Base-by-base conservation (phyloP, 1,140 invertebrate species). In the Drosophila guanche region DNA sequence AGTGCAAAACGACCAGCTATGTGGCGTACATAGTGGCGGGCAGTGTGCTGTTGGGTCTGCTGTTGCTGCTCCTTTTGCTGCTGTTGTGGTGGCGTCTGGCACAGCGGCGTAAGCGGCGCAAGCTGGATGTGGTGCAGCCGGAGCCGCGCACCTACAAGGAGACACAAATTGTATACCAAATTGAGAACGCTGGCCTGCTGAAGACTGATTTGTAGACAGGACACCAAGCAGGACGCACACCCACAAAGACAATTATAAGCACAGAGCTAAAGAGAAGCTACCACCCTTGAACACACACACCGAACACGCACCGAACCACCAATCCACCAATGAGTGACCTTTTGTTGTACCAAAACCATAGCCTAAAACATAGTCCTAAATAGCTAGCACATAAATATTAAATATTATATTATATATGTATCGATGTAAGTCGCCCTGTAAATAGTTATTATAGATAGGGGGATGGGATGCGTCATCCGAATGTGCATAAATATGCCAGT, bases 121-220 rank as follows among this genome's bases (percentile, higher is more conserved):
- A 93, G 79, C 68, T 93, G 77, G 91, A 93, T 90, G 92, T 96
- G 90, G 95, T 97, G 29, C 93, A 96, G 65, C 96, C 96, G 0
- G 96, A 96, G 57, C 95, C 95, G 1, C 94, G 95, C 81, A 95
- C 95, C 10, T 97, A 97, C 91, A 93, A 94, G 79, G 96, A 97
- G 91, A 97, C 96, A 3, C 96, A 97, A 91, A 94, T 97, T 78
- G 95, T 96, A 90, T 95, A 96, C 72, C 95, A 96, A 85, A 95
- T 96, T 51, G 96, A 97, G 92, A 95, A 95, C 83, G 95, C 95
- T 7, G 95, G 96, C 89, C 94, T 96, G 22, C 92, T 97, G 27
- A 96, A 95, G 22, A 96, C 95, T 50, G 95, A 96, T 90, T 94
- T 96, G 91, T 96, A 89, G 86, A 69, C 27, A 48, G 16, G 33